Base-by-base conservation (phyloP, 1,140 invertebrate species). In the Drosophila pruinosa region DNA sequence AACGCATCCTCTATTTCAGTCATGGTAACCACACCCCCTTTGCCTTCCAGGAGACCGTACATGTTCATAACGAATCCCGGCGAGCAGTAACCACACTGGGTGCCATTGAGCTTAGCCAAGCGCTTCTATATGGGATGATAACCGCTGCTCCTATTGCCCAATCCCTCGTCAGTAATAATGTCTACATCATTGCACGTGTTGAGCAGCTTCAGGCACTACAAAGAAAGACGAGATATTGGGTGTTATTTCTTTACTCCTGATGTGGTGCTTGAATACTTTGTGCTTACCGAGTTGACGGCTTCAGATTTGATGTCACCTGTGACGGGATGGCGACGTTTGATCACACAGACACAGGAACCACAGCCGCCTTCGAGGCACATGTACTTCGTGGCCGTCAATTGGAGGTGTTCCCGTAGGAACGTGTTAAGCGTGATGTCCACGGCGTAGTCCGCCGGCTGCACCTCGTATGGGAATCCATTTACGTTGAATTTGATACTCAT, bases 31-130 rank as follows among this genome's bases (percentile, higher is more conserved):
- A 92, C 91, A 0, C 83, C 83, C 21, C 90, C 91, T 34, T 91
- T 92, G 53, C 89, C 86, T 75, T 92, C 91, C 75, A 93, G 65
- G 15, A 93, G 74, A 93, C 95, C 96, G 89, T 95, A 95, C 93
- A 97, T 94, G 70, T 95, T 95, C 96, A 97, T 97, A 14, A 97
- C 93, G 94, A 96, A 97, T 34, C 96, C 96, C 6, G 96, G 94
- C 0, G 95, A 94, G 72, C 96, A 97, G 90, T 94, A 97, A 0
- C 96, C 96, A 83, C 95, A 97, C 89, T 96, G 95, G 1, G 95
- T 95, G 2, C 95, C 96, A 91, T 95, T 95, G 78, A 94, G 94
- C 36, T 93, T 92, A 0, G 95, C 95, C 31, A 96, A 80, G 10
- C 93, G 89, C 19, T 93, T 93, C 91, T 96, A 95, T 24, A 96